Conservation (phyloP, 2,888 invertebrate genomes). For the Acronicta psi region DNA sequence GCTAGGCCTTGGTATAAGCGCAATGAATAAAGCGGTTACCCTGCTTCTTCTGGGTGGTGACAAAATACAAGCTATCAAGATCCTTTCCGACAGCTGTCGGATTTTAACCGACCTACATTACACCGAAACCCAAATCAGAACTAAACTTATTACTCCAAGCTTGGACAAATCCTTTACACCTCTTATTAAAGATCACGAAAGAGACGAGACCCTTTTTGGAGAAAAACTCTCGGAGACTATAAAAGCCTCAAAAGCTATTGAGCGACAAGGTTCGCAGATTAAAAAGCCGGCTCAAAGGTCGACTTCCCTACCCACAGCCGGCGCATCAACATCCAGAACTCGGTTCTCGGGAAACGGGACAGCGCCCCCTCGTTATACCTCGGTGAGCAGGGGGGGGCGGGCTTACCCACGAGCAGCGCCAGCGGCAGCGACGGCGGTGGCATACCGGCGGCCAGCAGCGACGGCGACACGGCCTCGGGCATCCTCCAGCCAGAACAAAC, state of each 20-base stretch:
- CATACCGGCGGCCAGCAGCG: neutral
- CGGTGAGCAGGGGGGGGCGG: conserved; percentile 3
- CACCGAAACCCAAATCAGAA: conserved; percentile 1
- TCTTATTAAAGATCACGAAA: conserved; percentile 2
- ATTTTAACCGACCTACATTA: conserved; percentile 3
- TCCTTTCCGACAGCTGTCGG: conserved; percentile 2
- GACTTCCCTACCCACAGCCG: neutral
- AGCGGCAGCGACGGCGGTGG: neutral
- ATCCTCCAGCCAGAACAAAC: conserved; percentile 2
- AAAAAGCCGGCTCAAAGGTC: conserved; percentile 1
- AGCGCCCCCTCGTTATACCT: conserved; percentile 1
- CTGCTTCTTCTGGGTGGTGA: conserved; percentile 1
- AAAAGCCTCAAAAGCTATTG: conserved; percentile 6
- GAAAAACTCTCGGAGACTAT: conserved; percentile 5
- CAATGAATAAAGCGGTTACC: conserved; percentile 3
- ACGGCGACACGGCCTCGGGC: neutral
- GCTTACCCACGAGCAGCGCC: neutral
- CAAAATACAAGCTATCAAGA: conserved; percentile 4
- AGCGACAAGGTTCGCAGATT: conserved; percentile 2
- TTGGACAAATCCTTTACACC: conserved; percentile 3
- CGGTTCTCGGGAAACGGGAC: conserved; percentile 3
- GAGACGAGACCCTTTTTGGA: conserved; percentile 4
- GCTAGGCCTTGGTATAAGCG: conserved; percentile 7
- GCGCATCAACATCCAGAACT: neutral
- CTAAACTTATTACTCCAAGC: conserved; percentile 1